Evolutionary conservation across 1,140 invertebrate genomes (phyloP).

Genomic region (Drosophila nigromelanica): DNA sequence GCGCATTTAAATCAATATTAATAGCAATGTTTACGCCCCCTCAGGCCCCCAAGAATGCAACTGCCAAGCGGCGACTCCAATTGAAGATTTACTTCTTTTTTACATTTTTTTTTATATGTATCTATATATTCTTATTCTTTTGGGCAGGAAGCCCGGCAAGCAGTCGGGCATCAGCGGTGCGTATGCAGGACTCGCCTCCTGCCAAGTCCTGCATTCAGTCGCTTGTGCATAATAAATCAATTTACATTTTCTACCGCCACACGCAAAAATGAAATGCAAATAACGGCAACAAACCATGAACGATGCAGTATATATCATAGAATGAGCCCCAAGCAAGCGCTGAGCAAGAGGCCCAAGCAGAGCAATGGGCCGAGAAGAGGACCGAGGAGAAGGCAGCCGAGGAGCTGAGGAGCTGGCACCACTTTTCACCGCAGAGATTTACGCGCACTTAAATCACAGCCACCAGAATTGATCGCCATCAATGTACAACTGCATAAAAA

Average conservation of each 20-base stretch:
- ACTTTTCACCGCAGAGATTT: conserved; percentile 74
- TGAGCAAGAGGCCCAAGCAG: neutral
- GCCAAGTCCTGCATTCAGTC: conserved; percentile 58
- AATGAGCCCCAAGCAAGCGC: neutral
- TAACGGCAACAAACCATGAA: conserved; percentile 67
- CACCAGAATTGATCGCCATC: conserved; percentile 71
- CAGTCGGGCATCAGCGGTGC: conserved; percentile 5
- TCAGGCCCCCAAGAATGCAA: conserved; percentile 34
- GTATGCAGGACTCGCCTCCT: conserved; percentile 29
- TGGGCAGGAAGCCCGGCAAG: conserved; percentile 21
- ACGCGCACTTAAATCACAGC: conserved; percentile 74
- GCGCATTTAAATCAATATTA: conserved; percentile 72
- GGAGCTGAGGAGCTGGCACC: conserved; percentile 23
- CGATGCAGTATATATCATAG: conserved; percentile 33
- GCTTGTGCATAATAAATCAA: conserved; percentile 77
- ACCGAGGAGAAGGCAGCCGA: neutral
- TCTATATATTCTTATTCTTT: conserved; percentile 5
- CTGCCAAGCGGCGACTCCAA: conserved; percentile 39
- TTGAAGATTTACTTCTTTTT: conserved; percentile 56
- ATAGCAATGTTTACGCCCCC: conserved; percentile 64
- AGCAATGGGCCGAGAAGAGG: neutral
- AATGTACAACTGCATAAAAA: conserved; percentile 40
- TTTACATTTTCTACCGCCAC: conserved; percentile 74
- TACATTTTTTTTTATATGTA: conserved; percentile 11
- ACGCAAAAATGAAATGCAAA: conserved; percentile 75